Evolutionary conservation across 2,113 vertebrate species (phyloP).

Genomic region (Entomyzon cyanotis): DNA sequence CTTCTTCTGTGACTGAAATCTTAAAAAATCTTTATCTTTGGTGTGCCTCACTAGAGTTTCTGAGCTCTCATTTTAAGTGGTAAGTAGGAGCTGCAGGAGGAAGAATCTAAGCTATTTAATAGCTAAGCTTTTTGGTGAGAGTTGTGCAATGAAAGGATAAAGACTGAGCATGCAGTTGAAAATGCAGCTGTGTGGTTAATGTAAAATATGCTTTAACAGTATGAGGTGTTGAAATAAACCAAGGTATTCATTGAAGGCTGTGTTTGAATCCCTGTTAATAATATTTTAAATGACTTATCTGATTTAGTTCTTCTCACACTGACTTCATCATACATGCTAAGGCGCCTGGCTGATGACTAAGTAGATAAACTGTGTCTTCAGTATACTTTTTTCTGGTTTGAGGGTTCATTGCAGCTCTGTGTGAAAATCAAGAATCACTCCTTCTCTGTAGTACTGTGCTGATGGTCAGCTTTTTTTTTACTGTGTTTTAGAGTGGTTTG

Average conservation of each 20-base stretch:
- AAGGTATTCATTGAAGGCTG: not conserved
- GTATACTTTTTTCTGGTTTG: not conserved
- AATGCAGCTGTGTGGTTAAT: conserved; percentile 5
- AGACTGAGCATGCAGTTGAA: not conserved
- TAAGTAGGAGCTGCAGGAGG: not conserved
- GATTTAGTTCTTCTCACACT: not conserved
- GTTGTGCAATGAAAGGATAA: not conserved
- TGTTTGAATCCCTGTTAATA: not conserved
- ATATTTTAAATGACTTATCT: not conserved
- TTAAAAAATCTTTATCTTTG: not conserved
- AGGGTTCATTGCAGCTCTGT: not conserved
- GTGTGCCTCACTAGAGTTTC: not conserved
- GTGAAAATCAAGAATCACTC: not conserved
- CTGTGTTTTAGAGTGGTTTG: not conserved
- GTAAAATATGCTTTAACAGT: not conserved
- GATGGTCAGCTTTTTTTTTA: not conserved
- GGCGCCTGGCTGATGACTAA: not conserved
- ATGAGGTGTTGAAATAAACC: not conserved
- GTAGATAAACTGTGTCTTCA: not conserved
- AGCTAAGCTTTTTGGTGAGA: not conserved
- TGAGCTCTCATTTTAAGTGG: not conserved
- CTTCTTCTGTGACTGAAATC: not conserved
- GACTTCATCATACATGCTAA: not conserved
- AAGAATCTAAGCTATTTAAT: not conserved
- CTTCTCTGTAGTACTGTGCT: not conserved